Percentiles rank a stretch among this genome's conserved stretches.
These are phyloP conservation scores for Venusia cambrica DNA, from an alignment of 2,888 invertebrate genomes.

Conservation along the genomic window DNA sequence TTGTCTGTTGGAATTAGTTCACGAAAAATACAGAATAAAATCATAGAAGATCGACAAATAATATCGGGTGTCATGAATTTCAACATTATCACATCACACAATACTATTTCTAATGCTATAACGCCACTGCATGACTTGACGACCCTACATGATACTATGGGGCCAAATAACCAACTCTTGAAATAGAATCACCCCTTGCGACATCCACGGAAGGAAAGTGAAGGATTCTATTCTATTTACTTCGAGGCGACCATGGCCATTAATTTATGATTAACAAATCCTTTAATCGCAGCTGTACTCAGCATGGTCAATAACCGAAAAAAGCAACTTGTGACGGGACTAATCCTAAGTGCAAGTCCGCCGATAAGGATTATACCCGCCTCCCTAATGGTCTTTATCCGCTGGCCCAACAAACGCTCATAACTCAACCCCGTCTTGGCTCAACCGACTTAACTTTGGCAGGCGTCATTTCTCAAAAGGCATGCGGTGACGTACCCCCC, in stretches of 20 bases:
- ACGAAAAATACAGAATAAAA: too few relatives aligned
- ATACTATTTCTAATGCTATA: too few relatives aligned
- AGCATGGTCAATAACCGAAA: slow-evolving; percentile 67
- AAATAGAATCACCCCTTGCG: too few relatives aligned
- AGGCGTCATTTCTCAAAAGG: slow-evolving; percentile 80
- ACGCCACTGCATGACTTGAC: too few relatives aligned
- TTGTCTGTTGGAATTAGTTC: too few relatives aligned
- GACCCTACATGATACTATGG: too few relatives aligned
- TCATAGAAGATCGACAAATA: too few relatives aligned
- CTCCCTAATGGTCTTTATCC: slow-evolving; percentile 78
- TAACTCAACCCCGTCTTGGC: slow-evolving; percentile 76
- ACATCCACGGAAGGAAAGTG: slow-evolving; percentile 4
- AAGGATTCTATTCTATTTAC: slow-evolving; percentile 1
- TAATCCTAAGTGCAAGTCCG: slow-evolving; percentile 80
- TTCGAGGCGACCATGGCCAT: slow-evolving; percentile 16
- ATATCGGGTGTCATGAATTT: too few relatives aligned
- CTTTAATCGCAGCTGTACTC: slow-evolving; percentile 72
- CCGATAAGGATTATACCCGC: slow-evolving; percentile 77
- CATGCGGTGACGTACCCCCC: slow-evolving; percentile 67
- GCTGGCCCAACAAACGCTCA: slow-evolving; percentile 76
- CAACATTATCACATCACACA: too few relatives aligned
- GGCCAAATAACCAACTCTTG: too few relatives aligned
- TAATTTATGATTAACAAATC: slow-evolving; percentile 48
- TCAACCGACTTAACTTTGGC: slow-evolving; percentile 80
- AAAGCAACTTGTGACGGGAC: slow-evolving; percentile 76